A percentile compares a stretch with the other conserved stretches of the same genome.
These are phyloP conservation scores for Tenthredo livida DNA, from an alignment of 2,888 invertebrate species.

Conservation along the genomic window DNA sequence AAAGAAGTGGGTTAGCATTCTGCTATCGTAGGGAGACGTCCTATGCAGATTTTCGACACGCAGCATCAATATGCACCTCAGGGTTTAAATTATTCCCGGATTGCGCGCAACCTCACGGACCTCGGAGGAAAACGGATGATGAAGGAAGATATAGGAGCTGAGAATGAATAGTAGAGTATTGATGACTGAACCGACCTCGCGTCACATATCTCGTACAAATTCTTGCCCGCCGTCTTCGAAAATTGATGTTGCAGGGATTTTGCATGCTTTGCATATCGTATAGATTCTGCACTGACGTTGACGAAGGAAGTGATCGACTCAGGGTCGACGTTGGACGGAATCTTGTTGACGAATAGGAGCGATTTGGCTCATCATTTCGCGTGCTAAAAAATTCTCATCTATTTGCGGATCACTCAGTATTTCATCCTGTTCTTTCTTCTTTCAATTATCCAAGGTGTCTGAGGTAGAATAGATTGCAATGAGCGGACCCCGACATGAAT, in stretches of 20 bases:
- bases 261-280: slow-evolving; percentile 48
- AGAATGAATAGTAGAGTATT: slow-evolving; percentile 50
- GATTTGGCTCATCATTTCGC: slow-evolving; percentile 29
- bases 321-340: slow-evolving; percentile 15
- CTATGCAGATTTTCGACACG: slow-evolving; percentile 65
- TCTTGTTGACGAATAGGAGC: slow-evolving; percentile 19
- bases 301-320: slow-evolving; percentile 37
- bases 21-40: slow-evolving; percentile 55
- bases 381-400: neutral
- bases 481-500: neutral
- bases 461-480: neutral
- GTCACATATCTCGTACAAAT: slow-evolving; percentile 51
- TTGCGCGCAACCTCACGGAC: slow-evolving; percentile 21
- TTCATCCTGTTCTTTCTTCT: neutral
- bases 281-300: slow-evolving; percentile 36
- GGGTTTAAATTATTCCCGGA: slow-evolving; percentile 66
- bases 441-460: neutral
- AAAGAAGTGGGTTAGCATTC: slow-evolving; percentile 60
- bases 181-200: slow-evolving; percentile 51
- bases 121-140: slow-evolving; percentile 35
- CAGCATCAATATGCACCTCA: slow-evolving; percentile 67
- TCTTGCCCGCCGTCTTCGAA: slow-evolving; percentile 41
- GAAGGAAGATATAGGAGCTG: slow-evolving; percentile 20
- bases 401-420: neutral
- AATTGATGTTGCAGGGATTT: slow-evolving; percentile 48